Conservation (phyloP, 1,140 invertebrate species). For the Lethrus apterus region DNA sequence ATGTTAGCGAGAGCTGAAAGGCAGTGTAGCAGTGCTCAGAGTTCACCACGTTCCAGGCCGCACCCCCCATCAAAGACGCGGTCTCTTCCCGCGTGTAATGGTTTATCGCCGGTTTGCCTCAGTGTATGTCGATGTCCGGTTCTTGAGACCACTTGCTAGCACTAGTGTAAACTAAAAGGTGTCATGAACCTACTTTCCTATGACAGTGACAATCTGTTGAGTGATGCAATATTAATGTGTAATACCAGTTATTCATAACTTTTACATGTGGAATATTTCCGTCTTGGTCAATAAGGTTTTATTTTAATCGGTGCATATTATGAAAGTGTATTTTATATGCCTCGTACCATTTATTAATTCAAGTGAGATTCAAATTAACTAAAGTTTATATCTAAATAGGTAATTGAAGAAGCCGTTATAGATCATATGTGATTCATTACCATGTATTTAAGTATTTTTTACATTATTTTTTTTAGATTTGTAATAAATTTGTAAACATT, state of each 20-base stretch:
- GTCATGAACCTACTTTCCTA: constrained; percentile 15
- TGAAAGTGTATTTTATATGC: too few species aligned
- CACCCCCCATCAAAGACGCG: constrained; percentile 21
- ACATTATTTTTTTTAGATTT: too few species aligned
- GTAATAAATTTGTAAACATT: too few species aligned
- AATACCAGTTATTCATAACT: constrained; percentile 14
- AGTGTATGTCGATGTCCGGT: constrained; percentile 31
- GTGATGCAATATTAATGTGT: constrained; percentile 28
- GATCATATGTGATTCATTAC: too few species aligned
- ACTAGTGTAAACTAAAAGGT: constrained; percentile 26
- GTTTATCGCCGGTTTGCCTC: constrained; percentile 29
- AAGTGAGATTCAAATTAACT: too few species aligned
- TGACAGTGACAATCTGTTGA: constrained; percentile 26
- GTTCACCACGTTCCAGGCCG: constrained; percentile 24
- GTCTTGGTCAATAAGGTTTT: too few species aligned
- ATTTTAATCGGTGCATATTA: too few species aligned
- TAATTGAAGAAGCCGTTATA: too few species aligned
- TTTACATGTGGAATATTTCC: constrained; percentile 1
- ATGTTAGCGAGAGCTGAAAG: constrained; percentile 25
- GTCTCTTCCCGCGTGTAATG: constrained; percentile 31
- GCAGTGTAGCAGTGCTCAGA: constrained; percentile 27
- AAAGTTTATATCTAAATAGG: too few species aligned
- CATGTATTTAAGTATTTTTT: too few species aligned
- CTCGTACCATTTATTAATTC: too few species aligned
- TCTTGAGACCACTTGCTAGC: constrained; percentile 38